These are phyloP conservation scores for Mythimna ferrago DNA, from an alignment of 2,888 invertebrate genomes.

Conservation along the genomic window DNA sequence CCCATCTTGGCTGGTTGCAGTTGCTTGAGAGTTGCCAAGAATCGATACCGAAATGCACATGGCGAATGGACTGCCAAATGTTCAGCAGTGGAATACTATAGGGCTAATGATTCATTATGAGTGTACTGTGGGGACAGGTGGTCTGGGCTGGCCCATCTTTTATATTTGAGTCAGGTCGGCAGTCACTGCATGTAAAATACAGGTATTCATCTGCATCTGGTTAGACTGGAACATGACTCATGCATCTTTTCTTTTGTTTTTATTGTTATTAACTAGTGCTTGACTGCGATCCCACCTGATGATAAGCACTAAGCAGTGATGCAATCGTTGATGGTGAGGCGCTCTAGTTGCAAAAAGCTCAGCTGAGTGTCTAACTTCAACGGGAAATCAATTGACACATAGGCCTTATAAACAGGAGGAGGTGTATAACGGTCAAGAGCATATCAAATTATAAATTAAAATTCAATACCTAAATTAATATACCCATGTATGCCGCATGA, in stretches of 20 bases:
- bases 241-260: not conserved
- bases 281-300: too few species aligned
- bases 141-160: not conserved
- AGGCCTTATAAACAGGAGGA: not conserved
- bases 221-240: not conserved
- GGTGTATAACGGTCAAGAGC: not conserved
- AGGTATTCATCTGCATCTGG: not conserved
- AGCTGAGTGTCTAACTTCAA: not conserved
- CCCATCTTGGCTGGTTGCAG: not conserved
- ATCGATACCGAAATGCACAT: too few species aligned
- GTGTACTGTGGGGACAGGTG: not conserved
- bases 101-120: too few species aligned
- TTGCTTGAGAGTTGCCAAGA: not conserved
- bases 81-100: too few species aligned
- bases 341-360: not conserved
- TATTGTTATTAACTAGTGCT: too few species aligned
- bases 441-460: slow-evolving; percentile 15
- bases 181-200: not conserved
- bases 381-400: not conserved
- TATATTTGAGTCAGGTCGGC: not conserved
- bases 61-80: too few species aligned
- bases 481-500: slow-evolving; percentile 40
- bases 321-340: too few species aligned
- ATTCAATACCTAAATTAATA: slow-evolving; percentile 1
- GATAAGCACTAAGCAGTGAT: too few species aligned